Percentiles rank a stretch among this genome's conserved stretches.
phyloP scores from a whole-genome alignment of 2,888 invertebrate genomes.

The Ennomos quercinarius region DNA sequence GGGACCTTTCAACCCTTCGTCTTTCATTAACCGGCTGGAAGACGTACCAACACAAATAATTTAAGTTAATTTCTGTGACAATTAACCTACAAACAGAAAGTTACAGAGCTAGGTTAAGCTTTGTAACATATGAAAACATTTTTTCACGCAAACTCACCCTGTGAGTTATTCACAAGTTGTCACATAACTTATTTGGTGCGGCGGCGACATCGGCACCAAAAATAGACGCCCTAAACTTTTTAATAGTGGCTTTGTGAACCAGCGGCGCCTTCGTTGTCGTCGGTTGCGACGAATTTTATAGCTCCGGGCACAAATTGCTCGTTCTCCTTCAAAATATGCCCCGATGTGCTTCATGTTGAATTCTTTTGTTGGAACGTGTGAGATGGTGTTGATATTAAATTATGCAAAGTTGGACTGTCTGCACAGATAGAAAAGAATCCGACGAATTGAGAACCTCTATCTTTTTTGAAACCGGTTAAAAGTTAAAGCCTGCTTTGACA shows the following conservation, averaged over 20 bases:
- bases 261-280: conserved; percentile 69
- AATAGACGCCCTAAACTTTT: conserved; percentile 80
- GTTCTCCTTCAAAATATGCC: conserved; percentile 67
- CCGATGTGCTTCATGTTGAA: conserved; percentile 44
- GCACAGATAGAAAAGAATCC: background rate
- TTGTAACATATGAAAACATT: conserved; percentile 33
- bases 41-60: too few species aligned
- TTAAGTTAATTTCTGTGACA: conserved; percentile 1
- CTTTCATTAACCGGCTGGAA: too few species aligned
- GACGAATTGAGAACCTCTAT: too few species aligned
- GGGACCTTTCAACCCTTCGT: too few species aligned
- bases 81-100: too few species aligned
- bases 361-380: conserved; percentile 26
- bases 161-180: conserved; percentile 66
- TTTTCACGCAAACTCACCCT: conserved; percentile 45
- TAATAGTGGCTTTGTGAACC: conserved; percentile 70
- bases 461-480: too few species aligned
- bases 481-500: too few species aligned
- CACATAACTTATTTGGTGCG: conserved; percentile 61
- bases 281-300: conserved; percentile 73
- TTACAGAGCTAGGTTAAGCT: background rate
- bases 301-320: conserved; percentile 76
- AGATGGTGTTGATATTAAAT: conserved; percentile 19
- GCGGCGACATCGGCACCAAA: conserved; percentile 64
- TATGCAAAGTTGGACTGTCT: conserved; percentile 17